Conservation (phyloP, 2,888 invertebrate species). For the Pachydiplax longipennis region DNA sequence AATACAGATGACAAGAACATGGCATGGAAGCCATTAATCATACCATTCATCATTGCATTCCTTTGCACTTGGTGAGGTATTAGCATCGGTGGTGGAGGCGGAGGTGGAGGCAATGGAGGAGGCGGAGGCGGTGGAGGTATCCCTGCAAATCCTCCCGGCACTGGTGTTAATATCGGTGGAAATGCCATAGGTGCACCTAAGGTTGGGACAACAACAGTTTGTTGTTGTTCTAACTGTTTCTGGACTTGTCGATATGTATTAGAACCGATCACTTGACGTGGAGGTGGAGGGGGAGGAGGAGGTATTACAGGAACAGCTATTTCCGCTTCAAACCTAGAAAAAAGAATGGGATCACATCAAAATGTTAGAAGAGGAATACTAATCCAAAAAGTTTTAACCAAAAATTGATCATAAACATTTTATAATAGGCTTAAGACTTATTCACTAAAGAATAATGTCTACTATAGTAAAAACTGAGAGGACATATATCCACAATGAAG, state of each 20-base stretch:
- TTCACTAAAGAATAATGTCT: too few species aligned
- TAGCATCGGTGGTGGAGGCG: slow-evolving; percentile 65
- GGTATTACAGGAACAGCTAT: slow-evolving; percentile 61
- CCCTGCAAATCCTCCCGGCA: slow-evolving; percentile 64
- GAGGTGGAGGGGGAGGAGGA: slow-evolving; percentile 67
- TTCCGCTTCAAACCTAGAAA: slow-evolving; percentile 86
- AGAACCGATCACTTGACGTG: slow-evolving; percentile 68
- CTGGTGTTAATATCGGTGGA: slow-evolving; percentile 59
- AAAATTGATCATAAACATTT: not conserved
- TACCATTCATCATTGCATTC: slow-evolving; percentile 21
- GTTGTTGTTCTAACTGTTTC: slow-evolving; percentile 66
- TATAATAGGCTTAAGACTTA: too few species aligned
- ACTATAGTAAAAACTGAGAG: too few species aligned
- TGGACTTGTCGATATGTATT: slow-evolving; percentile 77
- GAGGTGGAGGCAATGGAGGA: slow-evolving; percentile 54
- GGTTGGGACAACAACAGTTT: slow-evolving; percentile 51
- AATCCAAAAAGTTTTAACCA: not conserved
- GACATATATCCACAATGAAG: too few species aligned
- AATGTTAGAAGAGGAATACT: not conserved
- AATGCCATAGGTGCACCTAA: slow-evolving; percentile 58
- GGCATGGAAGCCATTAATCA: not conserved
- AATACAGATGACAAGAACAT: too few species aligned
- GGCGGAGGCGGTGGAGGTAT: slow-evolving; percentile 74
- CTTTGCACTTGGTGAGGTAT: slow-evolving; percentile 72
- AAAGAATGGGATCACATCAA: not conserved